phyloP scores from a whole-genome alignment of 2,888 invertebrate genomes.

The Limenitis camilla region DNA sequence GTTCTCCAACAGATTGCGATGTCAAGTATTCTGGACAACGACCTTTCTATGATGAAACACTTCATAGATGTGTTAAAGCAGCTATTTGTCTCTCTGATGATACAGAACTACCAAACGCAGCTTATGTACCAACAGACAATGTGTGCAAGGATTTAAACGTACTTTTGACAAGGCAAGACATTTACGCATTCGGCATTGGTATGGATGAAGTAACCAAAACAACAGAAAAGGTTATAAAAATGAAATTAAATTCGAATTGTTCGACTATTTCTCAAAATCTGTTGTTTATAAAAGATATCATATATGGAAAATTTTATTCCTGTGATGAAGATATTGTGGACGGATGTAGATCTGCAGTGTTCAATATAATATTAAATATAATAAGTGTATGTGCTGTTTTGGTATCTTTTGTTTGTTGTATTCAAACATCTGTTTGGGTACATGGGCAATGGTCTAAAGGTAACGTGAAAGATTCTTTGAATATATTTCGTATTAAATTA shows the following conservation, averaged over 20 bases:
- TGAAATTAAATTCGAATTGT: constrained; percentile 44
- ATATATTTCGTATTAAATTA: constrained; percentile 23
- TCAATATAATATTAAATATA: constrained; percentile 38
- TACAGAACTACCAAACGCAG: constrained; percentile 42
- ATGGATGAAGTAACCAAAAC: constrained; percentile 36
- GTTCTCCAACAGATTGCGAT: constrained; percentile 48
- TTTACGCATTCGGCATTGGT: constrained; percentile 48
- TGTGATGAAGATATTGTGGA: constrained; percentile 31
- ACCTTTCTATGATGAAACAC: constrained; percentile 36
- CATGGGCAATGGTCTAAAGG: constrained; percentile 32
- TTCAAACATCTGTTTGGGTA: constrained; percentile 32
- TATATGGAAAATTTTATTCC: constrained; percentile 43
- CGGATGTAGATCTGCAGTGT: constrained; percentile 37
- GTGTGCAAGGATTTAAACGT: constrained; percentile 46
- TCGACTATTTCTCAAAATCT: constrained; percentile 56
- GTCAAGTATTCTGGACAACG: constrained; percentile 47
- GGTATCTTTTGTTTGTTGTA: constrained; percentile 34
- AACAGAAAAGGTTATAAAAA: constrained; percentile 19
- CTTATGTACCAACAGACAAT: constrained; percentile 44
- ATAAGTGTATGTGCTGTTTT: constrained; percentile 34
- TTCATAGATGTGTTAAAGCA: constrained; percentile 37
- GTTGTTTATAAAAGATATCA: constrained; percentile 41
- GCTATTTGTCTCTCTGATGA: constrained; percentile 36
- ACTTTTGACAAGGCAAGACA: constrained; percentile 41
- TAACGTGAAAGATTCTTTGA: constrained; percentile 25